Evolutionary conservation across 2,113 vertebrate species (phyloP).

Genomic region (Drymodes brunneopygia): DNA sequence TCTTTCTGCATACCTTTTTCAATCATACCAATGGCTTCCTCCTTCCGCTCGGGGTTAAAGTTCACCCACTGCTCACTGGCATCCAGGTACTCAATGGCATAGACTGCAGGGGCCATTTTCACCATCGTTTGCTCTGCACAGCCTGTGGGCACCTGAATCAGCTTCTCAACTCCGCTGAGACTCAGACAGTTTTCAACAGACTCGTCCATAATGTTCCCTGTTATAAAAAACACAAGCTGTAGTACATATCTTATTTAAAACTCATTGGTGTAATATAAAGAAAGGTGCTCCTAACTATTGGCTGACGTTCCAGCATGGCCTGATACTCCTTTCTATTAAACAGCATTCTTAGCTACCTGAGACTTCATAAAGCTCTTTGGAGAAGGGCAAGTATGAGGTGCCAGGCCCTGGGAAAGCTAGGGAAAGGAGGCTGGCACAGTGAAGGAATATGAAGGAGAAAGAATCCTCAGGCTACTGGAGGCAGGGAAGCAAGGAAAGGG

Average conservation of each 20-base stretch:
- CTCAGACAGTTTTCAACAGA: conserved; percentile 67
- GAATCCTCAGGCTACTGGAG: not conserved
- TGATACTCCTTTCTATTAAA: not conserved
- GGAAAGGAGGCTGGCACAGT: not conserved
- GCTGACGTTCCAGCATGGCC: not conserved
- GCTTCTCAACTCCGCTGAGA: conserved; percentile 44
- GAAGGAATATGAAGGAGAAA: not conserved
- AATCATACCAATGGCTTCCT: conserved; percentile 65
- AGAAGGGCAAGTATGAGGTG: not conserved
- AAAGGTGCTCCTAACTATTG: not conserved
- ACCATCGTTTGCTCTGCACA: conserved; percentile 80
- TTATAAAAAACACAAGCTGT: not conserved
- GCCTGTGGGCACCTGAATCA: conserved; percentile 70
- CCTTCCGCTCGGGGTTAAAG: conserved; percentile 60
- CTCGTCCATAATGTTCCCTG: conserved; percentile 37
- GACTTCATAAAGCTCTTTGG: not conserved
- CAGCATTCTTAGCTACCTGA: not conserved
- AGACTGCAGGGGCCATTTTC: conserved; percentile 68
- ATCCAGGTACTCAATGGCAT: conserved; percentile 76
- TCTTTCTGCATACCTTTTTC: conserved; percentile 55
- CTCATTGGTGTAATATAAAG: not conserved
- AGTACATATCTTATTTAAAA: not conserved
- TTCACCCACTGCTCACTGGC: conserved; percentile 68
- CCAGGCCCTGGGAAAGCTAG: not conserved
- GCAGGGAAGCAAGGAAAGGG: not conserved